A percentile compares a stretch with the other conserved stretches of the same genome.
Conservation (phyloP, 1,140 invertebrate genomes). For the Rhagoletis pomonella region DNA sequence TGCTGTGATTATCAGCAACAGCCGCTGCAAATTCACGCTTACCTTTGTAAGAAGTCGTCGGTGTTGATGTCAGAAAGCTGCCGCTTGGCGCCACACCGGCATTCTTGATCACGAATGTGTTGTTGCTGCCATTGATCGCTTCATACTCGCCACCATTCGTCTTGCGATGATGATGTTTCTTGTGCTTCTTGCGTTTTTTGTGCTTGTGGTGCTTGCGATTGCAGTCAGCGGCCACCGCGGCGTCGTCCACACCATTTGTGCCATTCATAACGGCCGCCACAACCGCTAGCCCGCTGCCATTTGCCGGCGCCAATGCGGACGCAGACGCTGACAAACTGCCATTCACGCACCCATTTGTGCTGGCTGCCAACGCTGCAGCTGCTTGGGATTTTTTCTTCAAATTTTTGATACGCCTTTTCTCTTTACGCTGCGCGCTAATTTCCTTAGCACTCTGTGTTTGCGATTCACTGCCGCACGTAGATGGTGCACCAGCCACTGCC, state of each 20-base stretch:
- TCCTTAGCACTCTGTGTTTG: constrained; percentile 60
- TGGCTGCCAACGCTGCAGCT: constrained; percentile 80
- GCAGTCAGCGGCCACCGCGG: constrained; percentile 77
- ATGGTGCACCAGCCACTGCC: not conserved
- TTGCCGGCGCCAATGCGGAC: not conserved
- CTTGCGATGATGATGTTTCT: constrained; percentile 81
- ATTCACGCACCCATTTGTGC: constrained; percentile 40
- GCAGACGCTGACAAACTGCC: not conserved
- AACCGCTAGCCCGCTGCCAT: not conserved
- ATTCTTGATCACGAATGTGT: constrained; percentile 42
- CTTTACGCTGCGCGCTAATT: constrained; percentile 76
- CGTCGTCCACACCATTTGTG: constrained; percentile 20
- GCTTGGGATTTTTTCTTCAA: constrained; percentile 83
- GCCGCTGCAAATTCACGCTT: constrained; percentile 20
- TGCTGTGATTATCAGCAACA: constrained; percentile 13
- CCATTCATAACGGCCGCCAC: constrained; percentile 7
- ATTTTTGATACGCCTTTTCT: constrained; percentile 83
- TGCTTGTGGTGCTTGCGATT: constrained; percentile 83
- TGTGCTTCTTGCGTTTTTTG: constrained; percentile 85
- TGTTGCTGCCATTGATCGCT: constrained; percentile 49
- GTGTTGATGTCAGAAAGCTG: constrained; percentile 9
- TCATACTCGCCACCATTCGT: constrained; percentile 61
- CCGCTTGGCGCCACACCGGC: constrained; percentile 1
- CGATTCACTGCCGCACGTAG: constrained; percentile 19
- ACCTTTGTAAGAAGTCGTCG: not conserved